Percentiles rank a stretch among this genome's conserved stretches.
Conservation (phyloP, 2,113 vertebrate genomes). For the Peromyscus californicus region DNA sequence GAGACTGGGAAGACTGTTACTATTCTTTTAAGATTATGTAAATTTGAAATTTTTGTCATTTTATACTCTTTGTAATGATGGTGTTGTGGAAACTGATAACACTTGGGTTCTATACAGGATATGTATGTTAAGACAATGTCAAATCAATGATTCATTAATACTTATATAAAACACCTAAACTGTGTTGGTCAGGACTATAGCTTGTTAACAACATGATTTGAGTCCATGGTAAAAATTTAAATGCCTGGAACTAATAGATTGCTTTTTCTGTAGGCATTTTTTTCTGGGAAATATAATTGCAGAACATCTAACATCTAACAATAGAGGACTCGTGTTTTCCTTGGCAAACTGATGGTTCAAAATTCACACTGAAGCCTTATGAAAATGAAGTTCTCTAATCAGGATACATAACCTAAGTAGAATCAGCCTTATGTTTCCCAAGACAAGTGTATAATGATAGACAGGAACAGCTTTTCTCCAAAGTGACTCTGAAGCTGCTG, state of each 20-base stretch:
- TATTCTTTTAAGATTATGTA: background rate
- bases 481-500: background rate
- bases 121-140: background rate
- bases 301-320: conserved; percentile 6
- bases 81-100: background rate
- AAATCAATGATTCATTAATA: background rate
- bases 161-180: background rate
- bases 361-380: background rate
- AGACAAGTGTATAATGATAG: background rate
- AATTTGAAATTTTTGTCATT: background rate
- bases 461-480: background rate
- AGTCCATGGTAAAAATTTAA: conserved; percentile 44
- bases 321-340: background rate
- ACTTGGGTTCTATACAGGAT: background rate
- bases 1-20: background rate
- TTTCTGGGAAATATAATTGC: conserved; percentile 22
- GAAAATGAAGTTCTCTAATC: conserved; percentile 12
- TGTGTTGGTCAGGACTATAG: background rate
- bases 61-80: background rate
- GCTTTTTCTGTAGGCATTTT: background rate
- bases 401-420: background rate
- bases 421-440: background rate
- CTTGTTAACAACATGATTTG: conserved; percentile 31
- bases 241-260: conserved; percentile 19
- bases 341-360: conserved; percentile 9